These are phyloP conservation scores for Lepidocolaptes lacrymiger DNA, from an alignment of 2,797 vertebrate species.

Conservation along the genomic window DNA sequence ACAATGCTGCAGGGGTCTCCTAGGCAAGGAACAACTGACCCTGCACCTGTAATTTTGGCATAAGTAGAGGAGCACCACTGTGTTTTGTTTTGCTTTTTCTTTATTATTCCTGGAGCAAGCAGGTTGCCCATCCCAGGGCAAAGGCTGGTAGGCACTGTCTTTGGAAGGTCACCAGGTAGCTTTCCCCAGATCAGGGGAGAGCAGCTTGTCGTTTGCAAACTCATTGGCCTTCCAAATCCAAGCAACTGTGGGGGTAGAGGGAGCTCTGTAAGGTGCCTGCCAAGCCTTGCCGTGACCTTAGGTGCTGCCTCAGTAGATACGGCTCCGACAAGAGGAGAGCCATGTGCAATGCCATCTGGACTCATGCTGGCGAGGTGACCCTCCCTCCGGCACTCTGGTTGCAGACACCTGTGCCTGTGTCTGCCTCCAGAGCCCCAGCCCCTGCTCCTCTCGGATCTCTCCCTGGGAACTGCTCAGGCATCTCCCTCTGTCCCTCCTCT, in stretches of 20 bases:
- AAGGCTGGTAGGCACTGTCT: background rate
- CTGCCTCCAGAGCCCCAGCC: conserved; percentile 17
- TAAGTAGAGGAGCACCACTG: background rate
- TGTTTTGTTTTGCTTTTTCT: background rate
- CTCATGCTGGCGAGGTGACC: conserved; percentile 60
- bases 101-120: background rate
- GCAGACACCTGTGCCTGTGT: conserved; percentile 51
- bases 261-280: conserved; percentile 23
- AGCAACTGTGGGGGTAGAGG: background rate
- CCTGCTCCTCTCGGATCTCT: background rate
- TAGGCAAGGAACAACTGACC: background rate
- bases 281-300: conserved; percentile 60
- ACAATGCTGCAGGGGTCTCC: background rate
- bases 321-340: background rate
- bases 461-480: background rate
- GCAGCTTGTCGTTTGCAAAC: background rate
- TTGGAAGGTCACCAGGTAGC: conserved; percentile 53
- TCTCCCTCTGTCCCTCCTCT: background rate
- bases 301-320: conserved; percentile 68
- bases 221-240: background rate
- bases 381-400: conserved; percentile 54
- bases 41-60: background rate
- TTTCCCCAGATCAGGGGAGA: background rate
- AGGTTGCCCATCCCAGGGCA: background rate
- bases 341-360: conserved; percentile 68